Evolutionary conservation across 2,888 invertebrate genomes (phyloP), one percentile per base, ranked within the genome.

Genomic region (Drosophila robusta): DNA sequence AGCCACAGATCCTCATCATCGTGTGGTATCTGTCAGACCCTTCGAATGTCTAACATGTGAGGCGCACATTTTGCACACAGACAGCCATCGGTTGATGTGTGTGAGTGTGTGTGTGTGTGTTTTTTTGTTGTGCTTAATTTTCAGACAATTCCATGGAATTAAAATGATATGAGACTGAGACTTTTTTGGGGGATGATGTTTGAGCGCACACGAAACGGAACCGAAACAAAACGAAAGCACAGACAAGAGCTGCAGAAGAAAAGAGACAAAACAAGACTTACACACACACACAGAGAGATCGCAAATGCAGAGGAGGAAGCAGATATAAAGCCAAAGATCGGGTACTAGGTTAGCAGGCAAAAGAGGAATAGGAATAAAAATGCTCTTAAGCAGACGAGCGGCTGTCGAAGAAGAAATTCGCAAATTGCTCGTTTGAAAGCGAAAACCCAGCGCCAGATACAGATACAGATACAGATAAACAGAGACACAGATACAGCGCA

Each of bases 301-400:
- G 29, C 9, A 29, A 29, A 9, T 29, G 22, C 44, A 22, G 12
- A 38, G 34, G 8, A 38, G 24, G 2, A 4, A 26, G 14, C 63
- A 45, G 41, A 58, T 45, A 74, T 52, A 65, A 73, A 62, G 55
- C 56, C 62, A 72, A 66, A 81, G 80, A 78, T 75, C 76, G 84
- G 89, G 78, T 80, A 87, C 83, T 87, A 78, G 87, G 87, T 87
- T 87, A 87, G 80, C 87, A 87, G 87, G 79, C 79, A 74, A 62
- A 57, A 41, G 34, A 71, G 66, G 57, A 66, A 70, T 72, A 58
- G 70, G 56, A 67, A 73, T 64, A 76, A 65, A 72, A 63, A 72
- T 68, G 56, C 66, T 49, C 57, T 47, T 49, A 57, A 57, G 56
- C 56, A 57, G 56, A 56, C 56, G 55, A 49, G 49, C 73, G 63